Conservation (phyloP, 2,113 vertebrate species). For the human region GRCh38 chr14:55188501-55189000, state of each 20-base stretch:
- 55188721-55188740: too few species aligned
- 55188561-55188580: neutral
- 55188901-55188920: slow-evolving; percentile 27
- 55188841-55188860: slow-evolving; percentile 31
- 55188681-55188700: too few species aligned
- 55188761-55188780: too few species aligned
- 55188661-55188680: too few species aligned
- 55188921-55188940: slow-evolving; percentile 73
- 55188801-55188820: neutral
- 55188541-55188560: neutral
- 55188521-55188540: neutral
- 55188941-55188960: slow-evolving; percentile 71
- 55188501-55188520: neutral
- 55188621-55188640: too few species aligned
- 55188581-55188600: neutral
- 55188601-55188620: neutral
- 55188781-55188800: too few species aligned
- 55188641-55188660: too few species aligned
- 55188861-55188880: neutral
- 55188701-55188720: too few species aligned
- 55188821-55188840: slow-evolving; percentile 22
- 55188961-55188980: slow-evolving; percentile 52
- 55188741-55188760: too few species aligned
- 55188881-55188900: slow-evolving; percentile 12
- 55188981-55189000: slow-evolving; percentile 65